A percentile compares a stretch with the other conserved stretches of the same genome.
Evolutionary conservation across 2,888 invertebrate genomes (phyloP).

Genomic region (Habroteleia sp.): DNA sequence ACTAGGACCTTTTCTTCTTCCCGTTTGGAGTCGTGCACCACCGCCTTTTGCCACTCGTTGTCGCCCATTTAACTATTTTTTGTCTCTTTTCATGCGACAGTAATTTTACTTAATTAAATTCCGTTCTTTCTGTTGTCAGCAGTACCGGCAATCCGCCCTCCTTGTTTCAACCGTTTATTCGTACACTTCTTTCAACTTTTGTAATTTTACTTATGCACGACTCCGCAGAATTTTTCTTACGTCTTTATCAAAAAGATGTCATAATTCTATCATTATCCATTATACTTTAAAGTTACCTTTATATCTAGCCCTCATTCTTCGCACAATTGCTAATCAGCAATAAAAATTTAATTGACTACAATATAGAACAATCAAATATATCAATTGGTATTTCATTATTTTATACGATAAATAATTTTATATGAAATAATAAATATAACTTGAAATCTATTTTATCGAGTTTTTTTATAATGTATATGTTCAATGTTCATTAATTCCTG

Average conservation of each 20-base stretch:
- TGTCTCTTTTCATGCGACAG: slow-evolving; percentile 72
- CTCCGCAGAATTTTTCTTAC: slow-evolving; percentile 55
- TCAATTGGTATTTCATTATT: no score
- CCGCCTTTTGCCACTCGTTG: slow-evolving; percentile 68
- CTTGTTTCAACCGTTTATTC: slow-evolving; percentile 33
- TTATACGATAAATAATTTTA: no score
- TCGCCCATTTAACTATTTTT: slow-evolving; percentile 68
- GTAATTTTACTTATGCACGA: slow-evolving; percentile 18
- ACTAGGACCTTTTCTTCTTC: slow-evolving; percentile 64
- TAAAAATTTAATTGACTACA: no score
- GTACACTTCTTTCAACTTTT: slow-evolving; percentile 15
- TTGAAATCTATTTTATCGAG: no score
- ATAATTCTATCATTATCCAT: no score
- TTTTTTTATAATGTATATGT: no score
- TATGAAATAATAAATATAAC: no score
- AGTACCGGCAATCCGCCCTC: slow-evolving; percentile 32
- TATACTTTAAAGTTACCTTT: no score
- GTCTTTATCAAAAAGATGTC: slow-evolving; percentile 55
- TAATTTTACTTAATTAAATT: slow-evolving; percentile 81
- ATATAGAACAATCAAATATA: no score
- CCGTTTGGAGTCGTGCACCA: slow-evolving; percentile 68
- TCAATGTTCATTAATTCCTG: no score
- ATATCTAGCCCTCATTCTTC: no score
- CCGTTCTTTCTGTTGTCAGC: slow-evolving; percentile 77
- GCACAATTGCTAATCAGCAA: no score